A percentile compares a stretch with the other conserved stretches of the same genome.
Evolutionary conservation across 2,888 invertebrate species (phyloP).

Genomic region (Apamea sordens): DNA sequence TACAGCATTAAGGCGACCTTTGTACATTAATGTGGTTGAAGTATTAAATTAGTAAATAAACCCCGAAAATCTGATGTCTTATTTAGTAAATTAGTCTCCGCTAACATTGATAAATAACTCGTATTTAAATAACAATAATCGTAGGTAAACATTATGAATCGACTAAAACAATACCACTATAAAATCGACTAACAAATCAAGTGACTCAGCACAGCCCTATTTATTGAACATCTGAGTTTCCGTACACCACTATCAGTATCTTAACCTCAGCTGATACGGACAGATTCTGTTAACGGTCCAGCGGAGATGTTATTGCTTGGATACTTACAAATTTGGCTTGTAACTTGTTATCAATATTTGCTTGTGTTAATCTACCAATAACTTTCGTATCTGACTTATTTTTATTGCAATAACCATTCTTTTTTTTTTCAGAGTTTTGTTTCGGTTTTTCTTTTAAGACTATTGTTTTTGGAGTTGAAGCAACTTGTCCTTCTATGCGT

Average conservation of each 20-base stretch:
- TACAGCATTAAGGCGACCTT: too few species aligned
- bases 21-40: too few species aligned
- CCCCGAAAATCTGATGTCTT: neutral
- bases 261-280: conserved; percentile 3
- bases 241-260: conserved; percentile 5
- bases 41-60: too few species aligned
- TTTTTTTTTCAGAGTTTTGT: neutral
- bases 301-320: neutral
- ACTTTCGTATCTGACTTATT: neutral
- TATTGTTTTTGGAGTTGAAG: neutral
- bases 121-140: neutral
- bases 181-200: conserved; percentile 1
- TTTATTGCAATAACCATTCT: neutral
- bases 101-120: neutral
- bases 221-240: conserved; percentile 4
- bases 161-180: neutral
- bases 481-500: too few species aligned
- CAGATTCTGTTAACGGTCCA: conserved; percentile 9
- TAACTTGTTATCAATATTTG: neutral
- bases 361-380: neutral
- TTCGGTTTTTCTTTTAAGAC: neutral
- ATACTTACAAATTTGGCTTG: neutral
- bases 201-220: neutral
- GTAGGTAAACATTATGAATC: neutral
- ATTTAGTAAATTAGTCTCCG: neutral